phyloP scores from a whole-genome alignment of 2,888 invertebrate genomes.

The Agrypnus murinus region DNA sequence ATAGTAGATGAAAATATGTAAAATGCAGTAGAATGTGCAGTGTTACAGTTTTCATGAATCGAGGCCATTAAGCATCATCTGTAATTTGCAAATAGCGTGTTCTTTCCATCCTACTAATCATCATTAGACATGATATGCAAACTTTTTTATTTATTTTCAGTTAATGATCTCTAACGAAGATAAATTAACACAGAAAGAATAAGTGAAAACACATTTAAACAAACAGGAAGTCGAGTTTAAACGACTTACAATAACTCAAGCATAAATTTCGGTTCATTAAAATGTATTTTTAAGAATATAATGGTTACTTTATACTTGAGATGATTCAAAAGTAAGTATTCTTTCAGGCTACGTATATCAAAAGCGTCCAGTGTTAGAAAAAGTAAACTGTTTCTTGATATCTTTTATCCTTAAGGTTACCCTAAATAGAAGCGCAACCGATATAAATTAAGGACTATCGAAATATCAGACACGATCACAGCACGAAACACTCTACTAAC shows the following conservation, averaged over 20 bases:
- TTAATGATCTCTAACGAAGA: conserved; percentile 39
- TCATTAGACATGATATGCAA: conserved; percentile 41
- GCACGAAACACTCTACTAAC: too few species aligned
- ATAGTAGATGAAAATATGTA: conserved; percentile 22
- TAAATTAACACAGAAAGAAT: conserved; percentile 29
- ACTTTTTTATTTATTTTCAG: conserved; percentile 36
- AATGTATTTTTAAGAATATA: not conserved
- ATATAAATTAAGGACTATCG: too few species aligned
- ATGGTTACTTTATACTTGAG: not conserved
- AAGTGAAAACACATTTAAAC: conserved; percentile 19
- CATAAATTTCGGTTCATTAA: conserved; percentile 14
- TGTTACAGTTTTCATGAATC: conserved; percentile 40
- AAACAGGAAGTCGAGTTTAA: conserved; percentile 14
- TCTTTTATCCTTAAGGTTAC: too few species aligned
- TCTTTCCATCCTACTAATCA: conserved; percentile 36
- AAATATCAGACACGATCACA: too few species aligned
- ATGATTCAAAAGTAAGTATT: not conserved
- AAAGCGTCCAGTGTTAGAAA: too few species aligned
- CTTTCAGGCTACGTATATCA: too few species aligned
- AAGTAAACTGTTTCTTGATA: too few species aligned
- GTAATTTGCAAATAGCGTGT: conserved; percentile 47
- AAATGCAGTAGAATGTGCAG: conserved; percentile 36
- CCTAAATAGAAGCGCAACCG: too few species aligned
- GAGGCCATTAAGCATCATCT: conserved; percentile 36
- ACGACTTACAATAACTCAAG: conserved; percentile 14